A percentile compares a stretch with the other conserved stretches of the same genome.
These are phyloP conservation scores for Gavia stellata DNA, from an alignment of 2,113 vertebrate genomes.

Conservation along the genomic window DNA sequence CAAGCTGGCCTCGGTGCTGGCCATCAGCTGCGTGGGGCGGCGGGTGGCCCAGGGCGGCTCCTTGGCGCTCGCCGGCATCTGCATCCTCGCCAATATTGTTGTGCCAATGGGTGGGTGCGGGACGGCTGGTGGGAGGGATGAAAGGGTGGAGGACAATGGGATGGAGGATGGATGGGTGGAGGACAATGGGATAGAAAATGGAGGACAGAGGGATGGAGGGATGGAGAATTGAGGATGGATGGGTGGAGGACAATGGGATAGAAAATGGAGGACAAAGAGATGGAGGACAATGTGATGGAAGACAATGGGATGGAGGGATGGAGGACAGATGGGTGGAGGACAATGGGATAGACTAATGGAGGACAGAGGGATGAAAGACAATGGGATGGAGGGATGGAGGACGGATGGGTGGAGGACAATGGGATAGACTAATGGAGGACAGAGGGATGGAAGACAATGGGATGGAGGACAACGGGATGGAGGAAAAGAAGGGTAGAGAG, in stretches of 20 bases:
- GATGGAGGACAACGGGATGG: background rate
- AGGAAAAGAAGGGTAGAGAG: background rate
- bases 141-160: background rate
- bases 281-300: too few species aligned
- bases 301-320: background rate
- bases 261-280: too few species aligned
- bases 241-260: background rate
- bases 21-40: conserved; percentile 69
- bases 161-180: background rate
- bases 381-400: background rate
- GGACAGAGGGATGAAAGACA: background rate
- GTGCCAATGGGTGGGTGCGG: conserved; percentile 32
- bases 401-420: background rate
- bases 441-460: too few species aligned
- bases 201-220: background rate
- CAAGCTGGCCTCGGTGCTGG: conserved; percentile 69
- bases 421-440: background rate
- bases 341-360: background rate
- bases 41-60: conserved; percentile 59
- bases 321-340: background rate
- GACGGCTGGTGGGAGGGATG: too few species aligned
- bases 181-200: background rate
- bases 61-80: conserved; percentile 73
- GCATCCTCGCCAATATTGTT: conserved; percentile 69
- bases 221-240: too few species aligned